Base-by-base conservation (phyloP, 2,113 vertebrate genomes). In the Bufo gargarizans region DNA sequence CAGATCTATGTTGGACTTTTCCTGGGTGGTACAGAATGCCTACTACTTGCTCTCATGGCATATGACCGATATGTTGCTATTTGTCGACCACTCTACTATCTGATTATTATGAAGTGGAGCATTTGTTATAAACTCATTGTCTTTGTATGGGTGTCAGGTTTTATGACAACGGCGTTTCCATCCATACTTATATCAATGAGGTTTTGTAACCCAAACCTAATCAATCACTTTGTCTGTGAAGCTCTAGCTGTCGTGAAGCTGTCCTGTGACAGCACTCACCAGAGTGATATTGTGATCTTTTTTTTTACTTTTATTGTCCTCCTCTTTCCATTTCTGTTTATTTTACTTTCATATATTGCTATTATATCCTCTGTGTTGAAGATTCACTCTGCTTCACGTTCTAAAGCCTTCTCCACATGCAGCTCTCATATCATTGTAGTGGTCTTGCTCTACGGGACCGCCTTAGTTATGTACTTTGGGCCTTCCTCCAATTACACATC, bases 151-250 rank as follows among this genome's bases (percentile, higher is more conserved):
- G 11, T 77, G 12, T 77, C 55, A 55, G 55, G 76, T 20, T 77
- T 77, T 8, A 53, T 77, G 47, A 77, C n/a, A n/a, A n/a, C 55
- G 11, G 47, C 20, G 13, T 77, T n/a, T 77, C 76, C 76, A 4
- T 77, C 76, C 20, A 4, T 77, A 9, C 10, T 50, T n/a, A 77
- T 20, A 13, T 49, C 76, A 3, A 53, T 77, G 19, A 47, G 2
- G 20, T 11, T 77, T 10, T 77, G 76, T 20, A n/a, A 77, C 55
- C 76, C 76, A 3, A 77, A 77, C 47, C 47, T 20, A 12, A 77
- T 78, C 5, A 55, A 78, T 43, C 77, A 78, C 22, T 78, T 78
- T 22, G 56, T 78, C 50, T 78, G 77, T 80, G 78, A 80, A 43
- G 6, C 43, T 22, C 55, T 80, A 13, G n/a, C 53, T 6, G 33